Percentiles rank a stretch among this genome's conserved stretches.
phyloP scores from a whole-genome alignment of 2,113 vertebrate genomes.

The Odontophorus gujanensis region DNA sequence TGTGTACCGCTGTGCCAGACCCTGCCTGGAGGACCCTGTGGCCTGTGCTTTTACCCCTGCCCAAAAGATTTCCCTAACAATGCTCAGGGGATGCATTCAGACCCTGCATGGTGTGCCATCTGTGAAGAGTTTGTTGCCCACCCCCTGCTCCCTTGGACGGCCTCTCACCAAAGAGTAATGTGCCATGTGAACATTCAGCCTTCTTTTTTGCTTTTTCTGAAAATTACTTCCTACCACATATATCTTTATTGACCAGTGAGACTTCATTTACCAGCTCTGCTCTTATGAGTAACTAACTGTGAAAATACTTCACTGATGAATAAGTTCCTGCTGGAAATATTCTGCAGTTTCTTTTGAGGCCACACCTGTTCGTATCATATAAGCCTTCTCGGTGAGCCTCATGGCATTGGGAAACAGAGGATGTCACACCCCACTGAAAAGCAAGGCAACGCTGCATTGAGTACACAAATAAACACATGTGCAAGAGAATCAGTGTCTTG shows the following conservation, averaged over 20 bases:
- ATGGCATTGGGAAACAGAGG: conserved; percentile 5
- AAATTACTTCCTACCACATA: background rate
- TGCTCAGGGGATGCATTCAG: background rate
- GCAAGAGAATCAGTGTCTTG: background rate
- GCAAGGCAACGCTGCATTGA: background rate
- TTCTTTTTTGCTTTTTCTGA: background rate
- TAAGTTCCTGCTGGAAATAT: conserved; percentile 36
- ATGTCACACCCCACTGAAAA: background rate
- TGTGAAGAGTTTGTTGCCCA: background rate
- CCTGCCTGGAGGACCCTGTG: background rate
- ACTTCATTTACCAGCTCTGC: background rate
- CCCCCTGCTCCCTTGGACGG: background rate
- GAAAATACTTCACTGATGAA: background rate
- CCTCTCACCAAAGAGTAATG: background rate
- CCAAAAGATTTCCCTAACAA: background rate
- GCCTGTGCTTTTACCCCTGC: background rate
- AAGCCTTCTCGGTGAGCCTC: background rate
- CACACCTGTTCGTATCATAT: background rate
- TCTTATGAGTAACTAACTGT: background rate
- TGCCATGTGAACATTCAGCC: background rate
- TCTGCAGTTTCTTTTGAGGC: background rate
- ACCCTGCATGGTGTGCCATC: fast-evolving
- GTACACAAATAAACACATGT: background rate
- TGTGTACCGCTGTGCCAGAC: background rate
- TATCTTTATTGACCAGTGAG: background rate